These are phyloP conservation scores for Gadus macrocephalus DNA, from an alignment of 2,113 vertebrate species.

Conservation along the genomic window DNA sequence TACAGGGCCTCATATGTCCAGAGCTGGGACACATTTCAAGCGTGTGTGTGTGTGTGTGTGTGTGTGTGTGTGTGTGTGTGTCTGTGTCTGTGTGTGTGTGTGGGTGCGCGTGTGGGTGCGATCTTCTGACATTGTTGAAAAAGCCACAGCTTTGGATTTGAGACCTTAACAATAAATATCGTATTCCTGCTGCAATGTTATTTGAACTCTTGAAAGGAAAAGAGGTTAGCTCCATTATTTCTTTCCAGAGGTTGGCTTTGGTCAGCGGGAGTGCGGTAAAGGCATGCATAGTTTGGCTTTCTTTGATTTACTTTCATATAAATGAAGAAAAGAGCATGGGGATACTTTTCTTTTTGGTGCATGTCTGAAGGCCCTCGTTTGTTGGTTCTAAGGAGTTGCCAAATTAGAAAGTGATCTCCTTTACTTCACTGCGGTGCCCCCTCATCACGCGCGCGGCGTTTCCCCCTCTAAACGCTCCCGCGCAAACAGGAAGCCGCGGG, in stretches of 20 bases:
- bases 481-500: background rate
- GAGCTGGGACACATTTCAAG: too few species aligned
- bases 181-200: constrained; percentile 26
- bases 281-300: background rate
- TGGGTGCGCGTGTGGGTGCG: constrained; percentile 20
- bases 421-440: background rate
- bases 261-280: background rate
- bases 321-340: too few species aligned
- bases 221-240: constrained; percentile 24
- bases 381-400: background rate
- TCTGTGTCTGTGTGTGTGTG: constrained; percentile 5
- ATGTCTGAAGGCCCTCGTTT: background rate
- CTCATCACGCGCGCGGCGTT: background rate
- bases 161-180: constrained; percentile 32
- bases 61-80: constrained; percentile 11
- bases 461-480: background rate
- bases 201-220: constrained; percentile 52
- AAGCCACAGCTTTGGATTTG: constrained; percentile 56
- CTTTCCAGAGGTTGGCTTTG: background rate
- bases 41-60: constrained; percentile 5
- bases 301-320: background rate
- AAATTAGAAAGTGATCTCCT: background rate
- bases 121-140: constrained; percentile 57
- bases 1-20: too few species aligned
- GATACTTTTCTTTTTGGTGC: background rate